Evolutionary conservation across 2,113 vertebrate species (phyloP).

Genomic region (Pyrgilauda ruficollis): DNA sequence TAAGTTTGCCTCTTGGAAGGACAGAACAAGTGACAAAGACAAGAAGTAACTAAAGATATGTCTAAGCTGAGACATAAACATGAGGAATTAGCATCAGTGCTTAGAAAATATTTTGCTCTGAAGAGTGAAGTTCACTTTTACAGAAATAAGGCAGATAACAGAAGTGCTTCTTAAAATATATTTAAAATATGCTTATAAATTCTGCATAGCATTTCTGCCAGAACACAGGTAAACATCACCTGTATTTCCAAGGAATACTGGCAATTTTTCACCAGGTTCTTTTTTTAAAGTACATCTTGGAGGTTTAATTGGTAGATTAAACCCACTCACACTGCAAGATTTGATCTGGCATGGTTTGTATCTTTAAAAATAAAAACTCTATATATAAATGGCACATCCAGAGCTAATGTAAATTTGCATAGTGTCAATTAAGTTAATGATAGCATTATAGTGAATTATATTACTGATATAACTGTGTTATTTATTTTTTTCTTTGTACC

Average conservation of each 20-base stretch:
- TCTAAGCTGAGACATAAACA: neutral
- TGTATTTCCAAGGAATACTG: neutral
- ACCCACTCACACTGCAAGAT: neutral
- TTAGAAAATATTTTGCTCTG: neutral
- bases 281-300: neutral
- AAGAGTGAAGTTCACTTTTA: neutral
- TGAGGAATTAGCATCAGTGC: neutral
- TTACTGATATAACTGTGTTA: neutral
- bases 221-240: neutral
- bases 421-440: neutral
- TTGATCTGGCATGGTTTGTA: neutral
- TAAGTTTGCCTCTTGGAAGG: neutral
- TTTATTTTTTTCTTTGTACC: neutral
- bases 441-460: neutral
- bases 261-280: neutral
- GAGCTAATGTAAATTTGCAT: neutral
- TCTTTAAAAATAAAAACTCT: neutral
- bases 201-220: neutral
- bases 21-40: neutral
- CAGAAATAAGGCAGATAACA: neutral
- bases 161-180: neutral
- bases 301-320: neutral
- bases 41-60: neutral
- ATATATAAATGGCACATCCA: neutral
- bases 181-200: neutral